A percentile compares a stretch with the other conserved stretches of the same genome.
These are phyloP conservation scores for Chaitophorus viminalis DNA, from an alignment of 2,888 invertebrate species.

Conservation along the genomic window DNA sequence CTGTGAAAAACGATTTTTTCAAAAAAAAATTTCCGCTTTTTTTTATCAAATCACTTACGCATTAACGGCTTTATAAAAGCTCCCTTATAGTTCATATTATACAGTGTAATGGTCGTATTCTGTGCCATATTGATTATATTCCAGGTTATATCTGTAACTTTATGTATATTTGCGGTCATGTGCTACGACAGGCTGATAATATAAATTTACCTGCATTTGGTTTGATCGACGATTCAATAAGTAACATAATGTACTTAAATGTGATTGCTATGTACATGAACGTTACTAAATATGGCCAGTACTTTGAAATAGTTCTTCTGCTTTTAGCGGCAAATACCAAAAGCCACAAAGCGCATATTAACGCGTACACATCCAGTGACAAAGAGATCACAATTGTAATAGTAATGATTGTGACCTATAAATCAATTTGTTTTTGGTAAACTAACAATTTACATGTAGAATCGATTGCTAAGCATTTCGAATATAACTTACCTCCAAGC, in stretches of 20 bases:
- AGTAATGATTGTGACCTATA: slow-evolving; percentile 16
- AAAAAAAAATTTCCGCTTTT: background rate
- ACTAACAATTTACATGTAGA: background rate
- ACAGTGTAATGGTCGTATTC: background rate
- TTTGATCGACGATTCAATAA: background rate
- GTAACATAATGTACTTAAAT: background rate
- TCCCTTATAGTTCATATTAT: background rate
- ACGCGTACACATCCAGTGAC: background rate
- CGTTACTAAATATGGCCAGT: slow-evolving; percentile 21
- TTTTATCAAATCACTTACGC: background rate
- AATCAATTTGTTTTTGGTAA: background rate
- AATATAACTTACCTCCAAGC: slow-evolving; percentile 35
- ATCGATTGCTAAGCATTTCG: background rate
- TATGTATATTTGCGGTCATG: too few species aligned
- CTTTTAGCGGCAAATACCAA: background rate
- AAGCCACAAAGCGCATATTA: slow-evolving; percentile 11
- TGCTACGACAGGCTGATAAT: too few species aligned
- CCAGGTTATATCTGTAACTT: background rate
- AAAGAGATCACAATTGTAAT: background rate
- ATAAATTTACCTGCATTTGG: background rate
- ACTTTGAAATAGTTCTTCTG: background rate
- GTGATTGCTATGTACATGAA: background rate
- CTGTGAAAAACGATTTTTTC: background rate
- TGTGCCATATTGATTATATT: background rate
- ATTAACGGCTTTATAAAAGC: slow-evolving; percentile 19